Base-by-base conservation (phyloP, 2,113 vertebrate species). In the Toxotes chatareus region DNA sequence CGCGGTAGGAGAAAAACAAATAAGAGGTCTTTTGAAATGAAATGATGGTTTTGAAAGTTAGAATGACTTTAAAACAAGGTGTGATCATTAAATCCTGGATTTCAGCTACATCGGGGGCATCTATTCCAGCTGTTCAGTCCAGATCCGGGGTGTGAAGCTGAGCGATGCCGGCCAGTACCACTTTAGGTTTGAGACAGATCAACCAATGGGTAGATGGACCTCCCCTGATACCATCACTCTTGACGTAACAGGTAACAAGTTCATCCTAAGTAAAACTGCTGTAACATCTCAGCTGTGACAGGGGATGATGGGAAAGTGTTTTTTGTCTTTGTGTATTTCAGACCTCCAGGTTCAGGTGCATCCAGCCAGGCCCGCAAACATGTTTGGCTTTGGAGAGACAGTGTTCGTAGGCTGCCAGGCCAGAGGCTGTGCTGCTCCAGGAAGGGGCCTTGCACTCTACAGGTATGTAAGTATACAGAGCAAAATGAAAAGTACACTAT, bases 111-210 rank as follows among this genome's bases (percentile, higher is more conserved):
- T 89, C 1, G 92, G 93, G 0, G 93, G 93, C 31, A 91, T 89
- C 66, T 92, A 93, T 31, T 93, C 87, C 73, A 92, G 92, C 89
- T 94, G 93, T 56, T 93, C 92, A 0, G 87, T 96, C 68, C 93
- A 95, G 87, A 94, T 96, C 51, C 89, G 86, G 1, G 68, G 83
- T 7, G 91, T 94, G 32, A 93, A 91, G 79, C 83, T 93, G 70
- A 94, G 93, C n/a, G 95, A 96, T 80, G 92, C 86, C 0, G 95
- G 95, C 11, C 91, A 93, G 71, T 96, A 95, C 81, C 93, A 95
- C 89, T 96, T 96, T 84, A 92, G 95, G 84, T 95, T 96, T 64
- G 94, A 95, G 83, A 95, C 94, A 0, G 92, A 95, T 81, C 93
- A 94, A 11, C 92, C 88, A 1, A 89, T 93, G 79, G 95, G 94